Conservation (phyloP, 2,888 invertebrate genomes). For the Harmothoe impar region DNA sequence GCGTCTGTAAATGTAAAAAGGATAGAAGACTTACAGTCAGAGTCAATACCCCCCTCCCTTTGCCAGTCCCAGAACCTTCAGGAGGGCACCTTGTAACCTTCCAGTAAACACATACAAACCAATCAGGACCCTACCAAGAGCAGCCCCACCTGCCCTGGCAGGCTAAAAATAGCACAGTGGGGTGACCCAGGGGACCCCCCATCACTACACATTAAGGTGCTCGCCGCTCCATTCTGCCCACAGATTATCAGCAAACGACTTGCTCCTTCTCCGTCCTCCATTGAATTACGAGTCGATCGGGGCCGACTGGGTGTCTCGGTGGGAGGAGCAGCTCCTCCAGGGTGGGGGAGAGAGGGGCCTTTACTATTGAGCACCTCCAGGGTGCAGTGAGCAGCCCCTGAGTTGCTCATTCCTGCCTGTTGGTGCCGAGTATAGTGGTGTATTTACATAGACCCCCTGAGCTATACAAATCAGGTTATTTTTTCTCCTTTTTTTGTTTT, state of each 20-base stretch:
- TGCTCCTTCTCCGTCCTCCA: not conserved
- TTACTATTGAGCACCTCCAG: not conserved
- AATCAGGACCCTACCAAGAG: not conserved
- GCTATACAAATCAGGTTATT: too few species aligned
- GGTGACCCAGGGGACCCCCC: not conserved
- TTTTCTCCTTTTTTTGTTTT: too few species aligned
- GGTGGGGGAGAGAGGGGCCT: too few species aligned
- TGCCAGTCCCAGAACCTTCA: not conserved
- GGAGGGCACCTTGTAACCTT: not conserved
- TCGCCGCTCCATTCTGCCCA: not conserved
- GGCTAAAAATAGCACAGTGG: conserved; percentile 10
- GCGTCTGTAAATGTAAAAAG: too few species aligned
- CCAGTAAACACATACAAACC: conserved; percentile 10
- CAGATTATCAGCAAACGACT: conserved; percentile 22
- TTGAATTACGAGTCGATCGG: conserved; percentile 5
- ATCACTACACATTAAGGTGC: not conserved
- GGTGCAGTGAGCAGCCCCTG: conserved; percentile 1
- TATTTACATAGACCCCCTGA: too few species aligned
- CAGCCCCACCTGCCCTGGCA: not conserved
- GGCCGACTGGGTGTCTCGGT: not conserved
- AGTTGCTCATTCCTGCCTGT: not conserved
- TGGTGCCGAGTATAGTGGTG: too few species aligned
- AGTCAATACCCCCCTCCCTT: not conserved
- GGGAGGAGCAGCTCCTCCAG: too few species aligned
- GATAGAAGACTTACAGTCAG: not conserved